phyloP scores from a whole-genome alignment of 2,888 invertebrate species.

The Eupeodes latifasciatus region DNA sequence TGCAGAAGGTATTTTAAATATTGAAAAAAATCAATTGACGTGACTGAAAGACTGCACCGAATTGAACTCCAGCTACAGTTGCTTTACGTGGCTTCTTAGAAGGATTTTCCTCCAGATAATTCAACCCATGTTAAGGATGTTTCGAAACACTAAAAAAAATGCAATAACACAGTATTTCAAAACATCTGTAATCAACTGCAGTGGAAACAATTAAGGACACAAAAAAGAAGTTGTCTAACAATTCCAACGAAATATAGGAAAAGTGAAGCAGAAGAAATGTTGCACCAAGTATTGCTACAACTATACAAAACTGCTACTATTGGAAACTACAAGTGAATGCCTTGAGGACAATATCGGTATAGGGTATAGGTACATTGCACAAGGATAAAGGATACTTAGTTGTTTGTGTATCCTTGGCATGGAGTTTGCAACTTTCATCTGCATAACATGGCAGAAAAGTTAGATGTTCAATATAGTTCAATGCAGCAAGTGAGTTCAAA shows the following conservation, averaged over 20 bases:
- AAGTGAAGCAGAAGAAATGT: conserved; percentile 9
- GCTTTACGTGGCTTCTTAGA: background rate
- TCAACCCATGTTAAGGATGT: conserved; percentile 17
- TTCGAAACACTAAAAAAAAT: background rate
- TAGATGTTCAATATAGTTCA: conserved; percentile 43
- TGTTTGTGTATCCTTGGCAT: conserved; percentile 43
- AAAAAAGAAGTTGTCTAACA: conserved; percentile 22
- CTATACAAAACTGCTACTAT: background rate
- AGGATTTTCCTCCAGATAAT: conserved; percentile 17
- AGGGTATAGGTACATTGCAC: too few relatives aligned
- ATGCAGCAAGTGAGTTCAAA: conserved; percentile 54
- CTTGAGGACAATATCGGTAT: background rate
- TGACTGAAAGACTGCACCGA: background rate
- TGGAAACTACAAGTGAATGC: conserved; percentile 26
- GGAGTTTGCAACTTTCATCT: conserved; percentile 20
- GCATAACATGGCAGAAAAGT: conserved; percentile 47
- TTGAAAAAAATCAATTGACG: conserved; percentile 52
- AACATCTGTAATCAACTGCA: conserved; percentile 59
- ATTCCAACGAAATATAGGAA: background rate
- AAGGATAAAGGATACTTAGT: conserved; percentile 42
- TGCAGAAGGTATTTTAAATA: conserved; percentile 18
- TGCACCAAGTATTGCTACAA: conserved; percentile 18
- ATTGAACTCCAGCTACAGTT: background rate
- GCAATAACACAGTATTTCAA: background rate
- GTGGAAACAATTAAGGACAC: conserved; percentile 42